Base-by-base conservation (phyloP, 2,797 vertebrate genomes). In the Silurus aristotelis region DNA sequence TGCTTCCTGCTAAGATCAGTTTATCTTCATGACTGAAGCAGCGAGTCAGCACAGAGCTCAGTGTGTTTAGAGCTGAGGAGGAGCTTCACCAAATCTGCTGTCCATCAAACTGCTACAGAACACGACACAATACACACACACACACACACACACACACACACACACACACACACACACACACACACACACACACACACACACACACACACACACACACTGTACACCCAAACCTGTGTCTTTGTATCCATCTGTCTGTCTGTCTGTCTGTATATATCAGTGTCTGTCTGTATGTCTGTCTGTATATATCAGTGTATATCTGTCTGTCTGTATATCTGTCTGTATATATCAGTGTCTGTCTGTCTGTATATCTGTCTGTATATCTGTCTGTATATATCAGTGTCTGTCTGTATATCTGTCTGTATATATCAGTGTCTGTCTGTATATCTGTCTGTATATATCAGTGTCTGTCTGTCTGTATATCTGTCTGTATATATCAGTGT, bases 1-100 rank as follows among this genome's bases (percentile, higher is more conserved):
- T 46, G 70, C 70, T 72, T 72, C 43, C 70, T 72, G 70, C 19
- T 56, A 61, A 20, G 31, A 55, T 60, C 76, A 61, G 76, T 56
- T 60, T 78, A 60, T 61, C 58, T 43, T 61, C 56, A 61, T 38
- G 76, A 20, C 56, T 61, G 56, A 55, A 78, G 22, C 56, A 19
- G 17, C 9, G 71, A 73, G 46, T 73, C 71, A 73, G 71, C 71
- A 73, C 48, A 52, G 70, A 48, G 43, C 70, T 46, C 20, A 48
- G 70, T 52, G 43, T 22, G 3, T n/a, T 72, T 1, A 27, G 27
- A 27, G 31, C 31, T 31, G 46, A 48, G 71, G 71, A 48, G 46
- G 13, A 73, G 10, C 27, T 38, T 6, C 31, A 31, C 31, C 31
- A 31, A 31, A 13, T 27, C 64, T 14, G 2, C 25, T n/a, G 64